Conservation (phyloP, 2,113 vertebrate species). For the Rhombomys opimus region DNA sequence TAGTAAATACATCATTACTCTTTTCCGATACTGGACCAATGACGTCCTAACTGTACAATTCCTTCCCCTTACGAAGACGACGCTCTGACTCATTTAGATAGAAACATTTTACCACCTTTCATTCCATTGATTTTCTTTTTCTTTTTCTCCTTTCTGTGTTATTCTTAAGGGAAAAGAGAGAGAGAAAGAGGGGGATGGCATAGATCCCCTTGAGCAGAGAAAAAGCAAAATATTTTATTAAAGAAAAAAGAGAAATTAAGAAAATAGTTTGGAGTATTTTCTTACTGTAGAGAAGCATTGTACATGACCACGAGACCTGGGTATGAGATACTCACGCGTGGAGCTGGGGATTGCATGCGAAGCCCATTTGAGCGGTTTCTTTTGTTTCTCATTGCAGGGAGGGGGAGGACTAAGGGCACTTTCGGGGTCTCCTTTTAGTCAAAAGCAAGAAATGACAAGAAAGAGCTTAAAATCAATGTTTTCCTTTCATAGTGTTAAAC, state of each 20-base stretch:
- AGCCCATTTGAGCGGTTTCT: constrained; percentile 83
- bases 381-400: constrained; percentile 84
- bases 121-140: constrained; percentile 86
- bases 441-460: constrained; percentile 82
- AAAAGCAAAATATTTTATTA: constrained; percentile 90
- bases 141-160: constrained; percentile 84
- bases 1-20: constrained; percentile 85
- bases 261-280: constrained; percentile 93
- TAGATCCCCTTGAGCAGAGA: constrained; percentile 81
- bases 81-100: constrained; percentile 84
- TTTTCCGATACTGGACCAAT: constrained; percentile 85
- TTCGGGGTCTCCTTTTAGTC: constrained; percentile 82
- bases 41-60: constrained; percentile 89
- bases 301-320: constrained; percentile 87
- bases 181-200: constrained; percentile 72
- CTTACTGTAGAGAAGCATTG: constrained; percentile 92
- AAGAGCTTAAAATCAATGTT: constrained; percentile 86
- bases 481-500: constrained; percentile 89
- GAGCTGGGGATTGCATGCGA: constrained; percentile 87
- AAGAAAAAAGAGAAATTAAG: constrained; percentile 88
- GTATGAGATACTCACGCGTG: constrained; percentile 88
- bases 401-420: constrained; percentile 78
- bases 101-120: constrained; percentile 84
- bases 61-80: constrained; percentile 85
- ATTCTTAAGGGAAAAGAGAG: constrained; percentile 83